These are phyloP conservation scores for Gasterosteus aculeatus DNA, from an alignment of 2,113 vertebrate genomes.

Conservation along the genomic window DNA sequence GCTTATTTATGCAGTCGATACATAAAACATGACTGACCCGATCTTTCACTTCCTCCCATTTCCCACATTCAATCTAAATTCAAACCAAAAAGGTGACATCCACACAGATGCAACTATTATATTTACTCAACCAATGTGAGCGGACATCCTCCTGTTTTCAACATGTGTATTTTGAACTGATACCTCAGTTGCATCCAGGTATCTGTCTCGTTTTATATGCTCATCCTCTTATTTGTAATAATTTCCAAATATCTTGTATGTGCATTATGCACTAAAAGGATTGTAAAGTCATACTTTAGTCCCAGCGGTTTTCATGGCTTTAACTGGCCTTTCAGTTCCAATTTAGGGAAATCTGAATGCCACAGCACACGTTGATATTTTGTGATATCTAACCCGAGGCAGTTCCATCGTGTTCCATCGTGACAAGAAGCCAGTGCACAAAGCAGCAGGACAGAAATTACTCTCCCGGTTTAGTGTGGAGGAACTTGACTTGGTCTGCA, in stretches of 20 bases:
- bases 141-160: slow-evolving; percentile 6
- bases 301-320: neutral
- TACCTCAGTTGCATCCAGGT: slow-evolving; percentile 4
- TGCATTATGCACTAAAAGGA: neutral
- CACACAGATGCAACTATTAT: slow-evolving; percentile 34
- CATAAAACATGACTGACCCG: slow-evolving; percentile 69
- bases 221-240: neutral
- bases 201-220: slow-evolving; percentile 9
- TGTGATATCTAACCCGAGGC: neutral
- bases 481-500: neutral
- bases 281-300: neutral
- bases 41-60: slow-evolving; percentile 41
- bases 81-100: slow-evolving; percentile 1
- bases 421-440: neutral
- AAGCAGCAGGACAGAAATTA: neutral
- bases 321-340: neutral
- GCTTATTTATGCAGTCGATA: slow-evolving; percentile 63
- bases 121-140: slow-evolving; percentile 17
- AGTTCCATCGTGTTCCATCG: neutral
- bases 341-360: neutral
- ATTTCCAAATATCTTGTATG: neutral
- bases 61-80: slow-evolving; percentile 53
- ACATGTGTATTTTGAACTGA: slow-evolving; percentile 10
- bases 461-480: neutral
- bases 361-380: neutral